Evolutionary conservation across 2,888 invertebrate species (phyloP).

Genomic region (Andrena hattorfiana): DNA sequence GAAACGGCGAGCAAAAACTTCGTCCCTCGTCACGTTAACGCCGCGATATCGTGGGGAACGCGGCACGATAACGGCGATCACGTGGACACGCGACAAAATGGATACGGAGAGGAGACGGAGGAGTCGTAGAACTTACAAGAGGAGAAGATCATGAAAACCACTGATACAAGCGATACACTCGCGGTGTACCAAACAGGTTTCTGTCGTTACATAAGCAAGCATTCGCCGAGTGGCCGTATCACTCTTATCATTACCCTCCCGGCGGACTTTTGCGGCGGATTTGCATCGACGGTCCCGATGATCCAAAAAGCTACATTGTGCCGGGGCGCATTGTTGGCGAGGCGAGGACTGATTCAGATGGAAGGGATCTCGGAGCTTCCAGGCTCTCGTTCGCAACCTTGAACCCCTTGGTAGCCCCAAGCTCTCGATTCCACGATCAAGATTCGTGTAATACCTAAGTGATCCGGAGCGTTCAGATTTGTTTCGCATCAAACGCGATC

Average conservation of each 20-base stretch:
- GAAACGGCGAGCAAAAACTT: not conserved
- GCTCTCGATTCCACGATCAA: not conserved
- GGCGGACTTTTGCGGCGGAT: slow-evolving; percentile 20
- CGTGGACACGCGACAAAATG: not conserved
- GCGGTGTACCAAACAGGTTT: slow-evolving; percentile 59
- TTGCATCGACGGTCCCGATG: slow-evolving; percentile 8
- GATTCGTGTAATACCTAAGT: too few species aligned
- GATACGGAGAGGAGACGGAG: not conserved
- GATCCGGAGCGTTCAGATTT: too few species aligned
- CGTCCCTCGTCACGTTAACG: not conserved
- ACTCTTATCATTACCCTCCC: slow-evolving; percentile 52
- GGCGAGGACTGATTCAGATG: not conserved
- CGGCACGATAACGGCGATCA: not conserved
- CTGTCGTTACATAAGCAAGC: slow-evolving; percentile 55
- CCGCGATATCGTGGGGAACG: not conserved
- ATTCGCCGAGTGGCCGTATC: slow-evolving; percentile 41
- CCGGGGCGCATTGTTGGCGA: not conserved
- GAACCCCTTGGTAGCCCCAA: not conserved
- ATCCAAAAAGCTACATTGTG: not conserved
- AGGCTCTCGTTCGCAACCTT: not conserved
- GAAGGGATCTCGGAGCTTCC: not conserved
- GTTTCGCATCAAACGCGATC: too few species aligned
- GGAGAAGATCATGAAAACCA: slow-evolving; percentile 37
- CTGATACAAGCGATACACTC: slow-evolving; percentile 42
- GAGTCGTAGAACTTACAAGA: not conserved